Conservation (phyloP, 2,888 invertebrate species). For the Ennomos fuscantarius region DNA sequence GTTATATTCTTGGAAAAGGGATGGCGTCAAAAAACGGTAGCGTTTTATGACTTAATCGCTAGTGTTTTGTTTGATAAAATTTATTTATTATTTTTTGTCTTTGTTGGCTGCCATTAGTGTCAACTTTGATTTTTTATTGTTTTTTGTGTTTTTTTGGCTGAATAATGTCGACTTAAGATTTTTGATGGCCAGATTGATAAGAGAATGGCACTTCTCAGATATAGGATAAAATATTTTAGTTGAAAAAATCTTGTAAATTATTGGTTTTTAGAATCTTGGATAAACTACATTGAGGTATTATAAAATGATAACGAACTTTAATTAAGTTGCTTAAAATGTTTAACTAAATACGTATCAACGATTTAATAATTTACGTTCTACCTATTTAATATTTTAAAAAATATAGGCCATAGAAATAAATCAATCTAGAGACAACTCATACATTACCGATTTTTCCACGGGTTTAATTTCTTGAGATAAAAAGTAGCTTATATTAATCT, state of each 20-base stretch:
- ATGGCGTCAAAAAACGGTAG: conserved; percentile 82
- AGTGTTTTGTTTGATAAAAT: conserved; percentile 61
- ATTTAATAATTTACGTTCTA: too few relatives aligned
- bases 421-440: too few relatives aligned
- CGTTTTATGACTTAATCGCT: conserved; percentile 79
- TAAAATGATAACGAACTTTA: too few relatives aligned
- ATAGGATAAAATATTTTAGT: conserved; percentile 7
- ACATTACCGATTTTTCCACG: too few relatives aligned
- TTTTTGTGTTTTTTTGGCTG: too few relatives aligned
- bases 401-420: too few relatives aligned
- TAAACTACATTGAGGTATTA: not conserved
- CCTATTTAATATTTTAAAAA: too few relatives aligned
- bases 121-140: conserved; percentile 35
- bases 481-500: too few relatives aligned
- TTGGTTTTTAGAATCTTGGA: not conserved
- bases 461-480: too few relatives aligned
- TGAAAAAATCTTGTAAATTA: conserved; percentile 3
- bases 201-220: conserved; percentile 14
- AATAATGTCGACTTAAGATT: conserved; percentile 16
- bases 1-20: conserved; percentile 68
- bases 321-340: not conserved
- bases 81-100: conserved; percentile 60
- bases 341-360: not conserved
- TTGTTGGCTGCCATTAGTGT: conserved; percentile 51
- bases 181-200: conserved; percentile 27